phyloP scores from a whole-genome alignment of 1,140 invertebrate species.

The Copidosoma floridanum region DNA sequence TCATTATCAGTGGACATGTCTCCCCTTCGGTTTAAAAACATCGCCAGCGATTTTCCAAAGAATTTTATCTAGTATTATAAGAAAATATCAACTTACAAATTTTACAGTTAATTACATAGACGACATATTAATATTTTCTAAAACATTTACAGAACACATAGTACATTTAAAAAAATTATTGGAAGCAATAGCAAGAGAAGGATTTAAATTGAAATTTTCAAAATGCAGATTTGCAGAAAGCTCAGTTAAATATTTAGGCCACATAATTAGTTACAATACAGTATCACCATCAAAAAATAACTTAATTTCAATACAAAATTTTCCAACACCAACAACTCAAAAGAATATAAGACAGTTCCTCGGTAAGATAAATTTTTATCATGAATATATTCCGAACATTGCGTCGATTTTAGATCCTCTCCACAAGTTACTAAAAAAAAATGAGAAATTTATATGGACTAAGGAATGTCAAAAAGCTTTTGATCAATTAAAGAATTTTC shows the following conservation, averaged over 20 bases:
- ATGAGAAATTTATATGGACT: slow-evolving; percentile 26
- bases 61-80: slow-evolving; percentile 30
- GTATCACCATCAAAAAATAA: slow-evolving; percentile 27
- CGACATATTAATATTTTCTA: slow-evolving; percentile 33
- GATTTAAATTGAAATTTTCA: slow-evolving; percentile 28
- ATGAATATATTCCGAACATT: slow-evolving; percentile 22
- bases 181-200: slow-evolving; percentile 27
- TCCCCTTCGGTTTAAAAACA: no score
- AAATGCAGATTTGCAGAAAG: background rate
- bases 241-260: slow-evolving; percentile 7
- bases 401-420: slow-evolving; percentile 26
- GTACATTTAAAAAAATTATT: slow-evolving; percentile 20
- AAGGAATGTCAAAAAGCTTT: slow-evolving; percentile 28
- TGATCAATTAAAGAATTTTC: slow-evolving; percentile 23
- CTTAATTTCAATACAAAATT: slow-evolving; percentile 29
- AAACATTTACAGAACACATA: slow-evolving; percentile 32
- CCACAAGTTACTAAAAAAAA: slow-evolving; percentile 30
- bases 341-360: slow-evolving; percentile 34
- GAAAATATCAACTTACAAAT: slow-evolving; percentile 30
- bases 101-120: slow-evolving; percentile 34
- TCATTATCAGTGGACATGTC: no score
- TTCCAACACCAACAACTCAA: slow-evolving; percentile 28
- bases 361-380: slow-evolving; percentile 31
- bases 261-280: slow-evolving; percentile 22
- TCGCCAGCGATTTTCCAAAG: no score